phyloP scores from a whole-genome alignment of 2,797 vertebrate species.

The Neosalanx taihuensis region DNA sequence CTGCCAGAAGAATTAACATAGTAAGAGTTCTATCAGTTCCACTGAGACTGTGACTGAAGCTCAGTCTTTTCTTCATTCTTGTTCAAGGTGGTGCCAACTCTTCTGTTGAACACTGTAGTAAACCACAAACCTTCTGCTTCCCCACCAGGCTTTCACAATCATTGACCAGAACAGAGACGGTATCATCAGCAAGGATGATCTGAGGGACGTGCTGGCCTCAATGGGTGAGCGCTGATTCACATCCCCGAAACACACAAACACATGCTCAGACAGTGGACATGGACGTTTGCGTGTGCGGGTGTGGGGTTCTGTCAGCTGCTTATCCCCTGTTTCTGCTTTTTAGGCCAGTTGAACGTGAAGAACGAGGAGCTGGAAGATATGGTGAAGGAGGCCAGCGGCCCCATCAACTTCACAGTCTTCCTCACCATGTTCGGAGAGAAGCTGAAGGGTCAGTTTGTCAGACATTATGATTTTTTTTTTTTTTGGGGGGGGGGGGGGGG shows the following conservation, averaged over 20 bases:
- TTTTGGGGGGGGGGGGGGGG: no score
- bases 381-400: conserved; percentile 79
- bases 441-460: conserved; percentile 70
- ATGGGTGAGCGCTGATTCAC: conserved; percentile 70
- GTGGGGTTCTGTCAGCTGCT: not conserved
- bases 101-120: not conserved
- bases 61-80: not conserved
- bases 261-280: not conserved
- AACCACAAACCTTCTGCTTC: not conserved
- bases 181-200: conserved; percentile 81
- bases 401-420: conserved; percentile 84
- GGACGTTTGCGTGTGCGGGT: not conserved
- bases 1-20: conserved; percentile 14
- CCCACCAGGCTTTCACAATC: conserved; percentile 75
- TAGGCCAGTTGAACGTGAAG: conserved; percentile 77
- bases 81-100: not conserved
- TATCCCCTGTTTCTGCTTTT: not conserved
- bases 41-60: not conserved
- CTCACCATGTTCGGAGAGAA: conserved; percentile 83
- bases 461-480: not conserved
- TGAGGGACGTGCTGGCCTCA: conserved; percentile 78
- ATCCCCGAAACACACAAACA: not conserved
- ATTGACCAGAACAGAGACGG: conserved; percentile 84
- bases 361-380: conserved; percentile 80
- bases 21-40: not conserved